These are phyloP conservation scores for Aplidium turbinatum DNA, from an alignment of 23 tunicate genomes.

Conservation along the genomic window DNA sequence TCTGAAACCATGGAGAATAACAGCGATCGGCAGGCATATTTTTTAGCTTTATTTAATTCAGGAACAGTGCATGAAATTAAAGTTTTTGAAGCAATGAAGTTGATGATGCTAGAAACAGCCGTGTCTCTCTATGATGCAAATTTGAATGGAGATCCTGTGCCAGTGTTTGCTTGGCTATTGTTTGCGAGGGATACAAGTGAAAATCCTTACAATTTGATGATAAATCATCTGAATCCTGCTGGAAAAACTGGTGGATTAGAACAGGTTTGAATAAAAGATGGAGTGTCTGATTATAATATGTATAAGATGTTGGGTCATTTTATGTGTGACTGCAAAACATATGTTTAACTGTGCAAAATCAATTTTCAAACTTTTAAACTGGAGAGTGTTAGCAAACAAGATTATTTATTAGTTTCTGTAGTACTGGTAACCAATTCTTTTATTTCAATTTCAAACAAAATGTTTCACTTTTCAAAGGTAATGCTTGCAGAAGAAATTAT, in stretches of 20 bases:
- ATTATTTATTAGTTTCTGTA: too few relatives aligned
- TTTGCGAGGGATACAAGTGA: conserved; percentile 94
- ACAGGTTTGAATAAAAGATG: conserved; percentile 67
- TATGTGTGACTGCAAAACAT: too few relatives aligned
- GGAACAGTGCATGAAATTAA: conserved; percentile 60
- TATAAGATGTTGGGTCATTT: too few relatives aligned
- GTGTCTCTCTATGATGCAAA: conserved; percentile 51
- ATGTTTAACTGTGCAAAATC: too few relatives aligned
- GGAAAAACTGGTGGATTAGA: conserved; percentile 91
- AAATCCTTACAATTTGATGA: conserved; percentile 65
- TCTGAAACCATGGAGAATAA: conserved; percentile 45
- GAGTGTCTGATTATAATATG: too few relatives aligned
- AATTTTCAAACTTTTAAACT: too few relatives aligned
- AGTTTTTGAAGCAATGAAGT: conserved; percentile 84
- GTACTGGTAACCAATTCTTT: too few relatives aligned
- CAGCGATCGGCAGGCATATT: conserved; percentile 45
- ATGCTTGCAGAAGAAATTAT: too few relatives aligned
- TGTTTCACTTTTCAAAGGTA: too few relatives aligned
- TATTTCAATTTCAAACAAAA: too few relatives aligned
- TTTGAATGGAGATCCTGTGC: conserved; percentile 58
- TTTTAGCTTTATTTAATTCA: conserved; percentile 61
- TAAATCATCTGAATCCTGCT: conserved; percentile 77
- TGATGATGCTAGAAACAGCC: conserved; percentile 75
- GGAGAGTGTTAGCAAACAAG: too few relatives aligned
- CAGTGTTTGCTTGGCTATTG: conserved; percentile 73